Conservation (phyloP, 2,888 invertebrate species). For the Eretmocerus hayati region DNA sequence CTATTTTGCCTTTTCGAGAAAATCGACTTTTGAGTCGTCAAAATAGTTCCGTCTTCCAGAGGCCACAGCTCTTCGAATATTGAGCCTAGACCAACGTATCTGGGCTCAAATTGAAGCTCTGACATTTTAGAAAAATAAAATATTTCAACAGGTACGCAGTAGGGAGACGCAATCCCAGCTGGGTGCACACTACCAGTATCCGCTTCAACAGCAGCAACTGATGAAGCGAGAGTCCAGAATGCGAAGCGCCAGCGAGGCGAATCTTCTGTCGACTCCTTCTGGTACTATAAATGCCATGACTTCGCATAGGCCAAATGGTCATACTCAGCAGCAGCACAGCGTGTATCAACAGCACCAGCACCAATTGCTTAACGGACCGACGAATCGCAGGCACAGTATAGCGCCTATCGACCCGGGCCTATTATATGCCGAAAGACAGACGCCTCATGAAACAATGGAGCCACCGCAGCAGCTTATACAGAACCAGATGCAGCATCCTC, state of each 20-base stretch:
- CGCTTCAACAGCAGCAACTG: neutral
- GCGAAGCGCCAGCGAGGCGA: slow-evolving; percentile 77
- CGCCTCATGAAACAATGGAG: slow-evolving; percentile 2
- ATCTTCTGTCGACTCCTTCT: slow-evolving; percentile 53
- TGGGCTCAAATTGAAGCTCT: no score
- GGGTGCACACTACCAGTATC: slow-evolving; percentile 7
- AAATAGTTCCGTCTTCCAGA: no score
- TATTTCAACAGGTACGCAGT: neutral
- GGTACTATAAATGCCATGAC: neutral
- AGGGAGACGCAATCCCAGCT: slow-evolving; percentile 21
- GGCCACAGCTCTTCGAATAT: no score
- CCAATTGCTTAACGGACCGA: slow-evolving; percentile 3
- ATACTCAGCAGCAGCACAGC: no score
- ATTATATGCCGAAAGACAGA: slow-evolving; percentile 24
- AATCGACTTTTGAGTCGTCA: no score
- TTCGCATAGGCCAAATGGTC: no score
- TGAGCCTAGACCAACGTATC: no score
- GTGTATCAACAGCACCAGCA: no score
- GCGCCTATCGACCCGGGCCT: slow-evolving; percentile 43
- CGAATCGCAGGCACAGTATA: slow-evolving; percentile 41
- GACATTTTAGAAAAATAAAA: no score
- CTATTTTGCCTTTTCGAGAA: no score
- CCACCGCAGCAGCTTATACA: neutral
- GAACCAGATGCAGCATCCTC: slow-evolving; percentile 37
- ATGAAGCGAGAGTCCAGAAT: slow-evolving; percentile 29